Evolutionary conservation across 2,888 invertebrate species (phyloP), one percentile per base, ranked within the genome.

Genomic region (Anticlea derivata): DNA sequence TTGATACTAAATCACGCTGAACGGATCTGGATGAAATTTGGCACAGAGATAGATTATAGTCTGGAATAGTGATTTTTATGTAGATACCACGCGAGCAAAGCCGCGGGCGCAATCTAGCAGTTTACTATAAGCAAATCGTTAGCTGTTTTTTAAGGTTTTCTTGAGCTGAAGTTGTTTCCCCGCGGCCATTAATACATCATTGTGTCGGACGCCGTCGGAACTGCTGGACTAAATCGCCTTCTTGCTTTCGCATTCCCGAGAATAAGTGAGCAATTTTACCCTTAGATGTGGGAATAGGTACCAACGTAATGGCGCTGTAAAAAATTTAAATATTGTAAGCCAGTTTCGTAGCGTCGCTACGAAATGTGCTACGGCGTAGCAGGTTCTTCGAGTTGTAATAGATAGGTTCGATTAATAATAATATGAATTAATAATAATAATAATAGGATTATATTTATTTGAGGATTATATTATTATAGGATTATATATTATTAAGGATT

Each of bases 171-270:
- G 35, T 40, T 40, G 46, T 46, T 40, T 46, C 40, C 43, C 30
- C 13, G 23, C 20, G 35, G 38, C 46, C 69, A 78, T 80, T 82
- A 80, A 83, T 84, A 80, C 73, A 79, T 83, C 80, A 82, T 74
- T 80, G 74, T 75, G 80, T 78, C 74, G 62, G 66, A 64, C 46
- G 60, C 58, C 57, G 54, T 58, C 59, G 66, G 33, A 44, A 12
- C 41, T 34, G 33, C 29, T 35, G 35, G 40, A 46, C 46, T 35
- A 35, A 51, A 51, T 35, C 49, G 49, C 41, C 37, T 37, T 49
- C 43, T 46, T 40, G 20, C 51, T 46, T 46, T 30, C 34, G 34
- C 39, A 35, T 40, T 45, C 23, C 30, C 29, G 30, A 40, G 33
- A 39, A 40, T 41, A 40, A 37, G 27, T 47, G 33, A 38, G 38